phyloP scores from a whole-genome alignment of 2,113 vertebrate genomes.

The Tretioscincus oriximinensis region DNA sequence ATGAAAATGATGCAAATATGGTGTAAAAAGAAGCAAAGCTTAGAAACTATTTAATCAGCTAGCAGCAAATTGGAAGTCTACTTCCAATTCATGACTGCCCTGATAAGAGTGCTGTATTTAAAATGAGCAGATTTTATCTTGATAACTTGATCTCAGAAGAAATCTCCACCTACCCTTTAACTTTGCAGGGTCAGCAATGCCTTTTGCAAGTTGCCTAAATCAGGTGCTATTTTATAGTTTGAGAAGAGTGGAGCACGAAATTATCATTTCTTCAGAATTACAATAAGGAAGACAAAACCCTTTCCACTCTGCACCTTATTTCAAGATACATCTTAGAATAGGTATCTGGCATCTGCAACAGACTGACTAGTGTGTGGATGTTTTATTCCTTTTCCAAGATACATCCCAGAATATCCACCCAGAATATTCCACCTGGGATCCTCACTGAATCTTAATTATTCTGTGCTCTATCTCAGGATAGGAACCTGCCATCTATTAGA shows the following conservation, averaged over 20 bases:
- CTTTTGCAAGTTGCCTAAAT: conserved; percentile 16
- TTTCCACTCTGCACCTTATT: too few species aligned
- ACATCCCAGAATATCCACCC: too few species aligned
- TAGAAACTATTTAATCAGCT: neutral
- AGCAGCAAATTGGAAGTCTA: neutral
- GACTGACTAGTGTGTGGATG: too few species aligned
- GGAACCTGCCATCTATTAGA: too few species aligned
- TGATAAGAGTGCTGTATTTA: neutral
- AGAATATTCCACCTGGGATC: too few species aligned
- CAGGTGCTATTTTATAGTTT: conserved; percentile 1
- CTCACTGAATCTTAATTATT: too few species aligned
- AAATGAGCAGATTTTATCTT: conserved; percentile 15
- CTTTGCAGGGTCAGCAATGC: neutral
- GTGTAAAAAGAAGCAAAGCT: neutral
- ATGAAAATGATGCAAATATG: neutral
- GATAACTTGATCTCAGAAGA: neutral
- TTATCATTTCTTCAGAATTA: neutral
- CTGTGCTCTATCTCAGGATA: too few species aligned
- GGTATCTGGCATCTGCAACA: too few species aligned
- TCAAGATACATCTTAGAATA: too few species aligned
- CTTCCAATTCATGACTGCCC: neutral
- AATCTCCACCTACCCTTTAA: conserved; percentile 21
- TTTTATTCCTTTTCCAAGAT: too few species aligned
- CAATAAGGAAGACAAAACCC: neutral
- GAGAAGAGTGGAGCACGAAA: neutral